Base-by-base conservation (phyloP, 2,113 vertebrate genomes). In the Pteruthius melanotis region DNA sequence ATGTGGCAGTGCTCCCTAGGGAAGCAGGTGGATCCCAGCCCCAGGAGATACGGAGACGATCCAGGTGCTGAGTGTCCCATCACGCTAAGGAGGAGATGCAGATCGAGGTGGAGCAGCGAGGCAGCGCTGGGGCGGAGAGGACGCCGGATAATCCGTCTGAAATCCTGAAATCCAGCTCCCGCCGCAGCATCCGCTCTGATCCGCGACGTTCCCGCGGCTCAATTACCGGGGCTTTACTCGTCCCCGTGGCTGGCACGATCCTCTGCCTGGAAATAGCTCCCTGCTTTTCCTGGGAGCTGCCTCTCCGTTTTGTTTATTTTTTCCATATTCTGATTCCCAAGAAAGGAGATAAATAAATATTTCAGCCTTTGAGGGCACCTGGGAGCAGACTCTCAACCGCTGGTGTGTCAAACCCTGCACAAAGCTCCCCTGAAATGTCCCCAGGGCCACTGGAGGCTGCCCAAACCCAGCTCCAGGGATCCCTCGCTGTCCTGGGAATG, bases 141-240 rank as follows among this genome's bases (percentile, higher is more conserved):
- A 44, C 0, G 2, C 20, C 2, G 1, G 11, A 39, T 42, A 65
- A 83, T 39, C 72, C 27, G 0, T 4, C 22, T 17, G n/a, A 70
- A 42, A 69, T 50, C 65, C 49, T 2, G 9, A 83, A 56, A 70
- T 56, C 57, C 61, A 15, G 35, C 45, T 83, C 56, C 44, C 1
- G 3, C 20, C 0, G 2, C 74, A 5, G 56, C 14, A 0, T 7
- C 50, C 1, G 2, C 50, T 42, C 19, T 52, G 39, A 59, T 39
- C 75, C 6, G 1, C 0, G 0, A 27, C 0, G 0, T 37, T 89
- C 56, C 81, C 0, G 0, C 11, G 1, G 81, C 70, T 86, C 76
- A 33, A 0, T 77, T 30, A 20, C 44, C 0, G 0, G 6, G 24
- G 37, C 22, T 85, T 69, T 40, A 3, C 64, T 40, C 9, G 0